Percentiles rank a stretch among this genome's conserved stretches.
These are phyloP conservation scores for Iselma pallidipennis DNA, from an alignment of 2,888 invertebrate species.

Conservation along the genomic window DNA sequence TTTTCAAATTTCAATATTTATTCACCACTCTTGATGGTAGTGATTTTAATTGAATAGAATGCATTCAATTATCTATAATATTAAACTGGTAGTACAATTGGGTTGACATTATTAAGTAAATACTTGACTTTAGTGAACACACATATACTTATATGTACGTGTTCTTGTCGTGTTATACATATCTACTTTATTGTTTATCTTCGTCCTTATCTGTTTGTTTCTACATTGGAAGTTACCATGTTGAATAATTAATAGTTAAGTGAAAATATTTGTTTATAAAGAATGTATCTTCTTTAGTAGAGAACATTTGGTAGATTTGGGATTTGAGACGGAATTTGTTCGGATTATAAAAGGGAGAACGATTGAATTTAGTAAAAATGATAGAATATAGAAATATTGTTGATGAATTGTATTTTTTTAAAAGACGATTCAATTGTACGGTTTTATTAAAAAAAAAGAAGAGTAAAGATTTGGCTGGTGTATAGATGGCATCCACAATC, in stretches of 20 bases:
- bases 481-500: not conserved
- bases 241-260: not conserved
- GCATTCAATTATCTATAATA: not conserved
- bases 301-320: no score
- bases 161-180: not conserved
- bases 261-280: no score
- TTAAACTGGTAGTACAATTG: not conserved
- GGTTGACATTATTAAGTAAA: not conserved
- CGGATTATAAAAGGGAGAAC: not conserved
- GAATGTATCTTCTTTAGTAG: no score
- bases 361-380: no score
- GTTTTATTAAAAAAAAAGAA: slow-evolving; percentile 1
- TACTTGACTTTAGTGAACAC: not conserved
- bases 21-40: not conserved
- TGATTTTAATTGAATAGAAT: not conserved
- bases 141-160: not conserved
- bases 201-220: not conserved
- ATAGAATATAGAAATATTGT: no score
- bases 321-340: not conserved
- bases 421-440: not conserved
- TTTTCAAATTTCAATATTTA: not conserved
- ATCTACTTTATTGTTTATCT: not conserved
- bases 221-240: not conserved
- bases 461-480: not conserved
- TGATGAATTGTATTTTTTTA: not conserved